Evolutionary conservation across 64 coral and sea anemone species (phyloP), one percentile per base, ranked within the genome.

Genomic region (Dendrophyllia cribrosa): DNA sequence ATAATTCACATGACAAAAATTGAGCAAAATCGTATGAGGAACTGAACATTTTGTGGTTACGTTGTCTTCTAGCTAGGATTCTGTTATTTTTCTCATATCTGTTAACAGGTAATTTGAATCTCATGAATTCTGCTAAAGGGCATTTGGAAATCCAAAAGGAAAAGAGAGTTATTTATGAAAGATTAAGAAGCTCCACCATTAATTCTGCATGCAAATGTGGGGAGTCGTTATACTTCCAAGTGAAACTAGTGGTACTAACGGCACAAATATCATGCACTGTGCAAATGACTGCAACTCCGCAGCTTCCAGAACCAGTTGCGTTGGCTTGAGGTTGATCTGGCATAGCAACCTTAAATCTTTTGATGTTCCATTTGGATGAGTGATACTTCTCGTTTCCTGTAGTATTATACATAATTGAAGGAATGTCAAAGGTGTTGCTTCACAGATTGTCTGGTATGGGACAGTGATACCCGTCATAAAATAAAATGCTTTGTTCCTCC

Each of bases 261-360:
- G n/a, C 21, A 68, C 66, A 68, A 68, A 68, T 68, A 23, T 66
- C 62, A 66, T 15, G 2, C 15, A 66, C n/a, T n/a, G n/a, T n/a
- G n/a, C n/a, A n/a, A n/a, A n/a, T n/a, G n/a, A 68, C 66, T 68
- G 66, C 20, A 4, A 68, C n/a, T 6, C 20, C 66, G 0, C 66
- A 68, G 26, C 0, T 68, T 68, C 66, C 66, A 68, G 21, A 23
- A 68, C 66, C 66, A 68, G 66, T 68, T 68, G 2, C 62, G 21
- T 66, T 66, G 21, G 15, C 21, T 13, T 66, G 66, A 23, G 66
- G 66, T 68, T 68, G 66, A 68, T 68, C 66, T 23, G 66, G 66
- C 66, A 68, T 21, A 23, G 66, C 66, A 68, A 68, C 11, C 66
- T 68, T 68, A 23, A 68, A 68, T 68, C 66, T 68, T 23, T 68